A percentile compares a stretch with the other conserved stretches of the same genome.
Evolutionary conservation across 35 echinoderm and acorn worm genomes (phyloP).

Genomic region (Apostichopus japonicus): DNA sequence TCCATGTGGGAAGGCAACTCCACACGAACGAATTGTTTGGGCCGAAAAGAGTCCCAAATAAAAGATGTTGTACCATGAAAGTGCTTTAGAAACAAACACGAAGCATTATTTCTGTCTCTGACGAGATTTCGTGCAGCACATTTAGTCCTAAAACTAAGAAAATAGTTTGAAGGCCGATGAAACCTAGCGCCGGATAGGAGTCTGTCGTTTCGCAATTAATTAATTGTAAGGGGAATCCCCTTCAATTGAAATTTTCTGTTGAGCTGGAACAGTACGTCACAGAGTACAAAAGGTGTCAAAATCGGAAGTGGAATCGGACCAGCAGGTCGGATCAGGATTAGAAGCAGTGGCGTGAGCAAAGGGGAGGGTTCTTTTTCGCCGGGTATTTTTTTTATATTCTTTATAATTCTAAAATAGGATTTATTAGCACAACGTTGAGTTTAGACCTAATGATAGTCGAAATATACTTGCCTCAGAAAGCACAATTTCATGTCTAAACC

Average conservation of each 20-base stretch:
- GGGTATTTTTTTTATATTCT: too few relatives aligned
- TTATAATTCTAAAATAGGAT: too few relatives aligned
- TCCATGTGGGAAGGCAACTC: neutral
- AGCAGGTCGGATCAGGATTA: too few relatives aligned
- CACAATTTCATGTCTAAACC: too few relatives aligned
- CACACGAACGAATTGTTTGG: neutral
- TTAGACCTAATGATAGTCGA: too few relatives aligned
- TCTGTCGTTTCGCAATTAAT: neutral
- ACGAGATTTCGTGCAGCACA: neutral
- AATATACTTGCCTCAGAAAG: too few relatives aligned
- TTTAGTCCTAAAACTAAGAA: neutral
- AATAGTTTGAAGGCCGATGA: neutral
- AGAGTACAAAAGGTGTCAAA: neutral
- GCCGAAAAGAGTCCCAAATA: neutral
- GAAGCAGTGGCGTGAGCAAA: too few relatives aligned
- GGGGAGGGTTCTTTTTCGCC: too few relatives aligned
- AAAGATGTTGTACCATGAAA: neutral
- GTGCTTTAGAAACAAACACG: neutral
- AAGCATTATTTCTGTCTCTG: neutral
- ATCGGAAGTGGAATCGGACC: too few relatives aligned
- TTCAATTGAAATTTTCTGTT: neutral
- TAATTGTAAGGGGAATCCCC: neutral
- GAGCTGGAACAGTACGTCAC: neutral
- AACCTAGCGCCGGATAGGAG: neutral
- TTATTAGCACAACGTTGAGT: too few relatives aligned